phyloP scores from a whole-genome alignment of 2,113 vertebrate genomes.

The Anolis carolinensis region DNA sequence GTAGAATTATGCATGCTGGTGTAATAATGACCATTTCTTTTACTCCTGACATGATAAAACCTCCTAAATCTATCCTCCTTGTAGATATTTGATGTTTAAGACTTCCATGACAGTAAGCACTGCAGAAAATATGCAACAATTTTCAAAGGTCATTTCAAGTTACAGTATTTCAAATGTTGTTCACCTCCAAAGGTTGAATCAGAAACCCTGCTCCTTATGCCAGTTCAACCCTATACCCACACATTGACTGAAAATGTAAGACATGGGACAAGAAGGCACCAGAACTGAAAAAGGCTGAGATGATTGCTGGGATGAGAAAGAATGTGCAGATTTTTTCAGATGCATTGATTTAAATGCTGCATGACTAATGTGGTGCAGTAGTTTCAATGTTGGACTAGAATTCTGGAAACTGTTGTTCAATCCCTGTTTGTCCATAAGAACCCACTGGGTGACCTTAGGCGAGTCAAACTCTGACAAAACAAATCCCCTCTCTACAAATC shows the following conservation, averaged over 20 bases:
- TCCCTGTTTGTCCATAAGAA: too few relatives aligned
- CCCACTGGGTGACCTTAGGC: too few relatives aligned
- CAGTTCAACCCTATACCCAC: not conserved
- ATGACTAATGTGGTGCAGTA: too few relatives aligned
- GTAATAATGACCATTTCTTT: not conserved
- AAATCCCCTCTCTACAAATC: too few relatives aligned
- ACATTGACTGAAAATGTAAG: not conserved
- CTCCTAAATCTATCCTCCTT: not conserved
- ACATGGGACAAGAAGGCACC: not conserved
- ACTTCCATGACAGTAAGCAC: not conserved
- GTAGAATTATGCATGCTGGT: not conserved
- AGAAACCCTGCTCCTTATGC: not conserved
- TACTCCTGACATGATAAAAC: not conserved
- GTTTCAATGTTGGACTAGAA: too few relatives aligned
- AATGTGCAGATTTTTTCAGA: too few relatives aligned
- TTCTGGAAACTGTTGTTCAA: too few relatives aligned
- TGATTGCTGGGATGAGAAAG: too few relatives aligned
- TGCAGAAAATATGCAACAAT: not conserved
- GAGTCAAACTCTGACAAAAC: too few relatives aligned
- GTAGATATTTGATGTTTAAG: not conserved
- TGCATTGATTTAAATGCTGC: too few relatives aligned
- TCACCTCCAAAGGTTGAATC: not conserved
- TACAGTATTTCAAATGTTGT: too few relatives aligned
- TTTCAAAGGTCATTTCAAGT: not conserved
- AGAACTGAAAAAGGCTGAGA: too few relatives aligned